Percentiles rank a stretch among this genome's conserved stretches.
These are phyloP conservation scores for Brachionus koreanus DNA, from an alignment of 1,140 invertebrate species.

Conservation along the genomic window DNA sequence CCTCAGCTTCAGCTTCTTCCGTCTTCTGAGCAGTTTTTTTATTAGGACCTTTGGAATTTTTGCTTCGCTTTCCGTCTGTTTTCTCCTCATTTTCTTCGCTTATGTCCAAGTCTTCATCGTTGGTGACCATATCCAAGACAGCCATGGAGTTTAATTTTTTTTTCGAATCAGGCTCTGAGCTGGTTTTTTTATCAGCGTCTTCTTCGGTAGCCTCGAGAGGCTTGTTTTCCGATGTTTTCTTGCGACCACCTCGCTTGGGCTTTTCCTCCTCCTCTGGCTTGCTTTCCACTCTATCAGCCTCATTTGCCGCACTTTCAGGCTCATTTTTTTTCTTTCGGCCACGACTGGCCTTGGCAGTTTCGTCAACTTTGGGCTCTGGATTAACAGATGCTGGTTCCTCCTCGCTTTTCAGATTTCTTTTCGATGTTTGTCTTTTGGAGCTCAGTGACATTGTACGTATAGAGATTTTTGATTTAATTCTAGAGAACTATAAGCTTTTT, in stretches of 20 bases:
- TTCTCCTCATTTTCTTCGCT: constrained; percentile 34
- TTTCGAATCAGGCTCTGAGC: neutral
- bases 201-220: neutral
- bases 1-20: neutral
- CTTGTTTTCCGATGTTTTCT: neutral
- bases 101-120: neutral
- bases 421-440: constrained; percentile 10
- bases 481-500: constrained; percentile 4
- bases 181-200: neutral
- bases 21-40: neutral
- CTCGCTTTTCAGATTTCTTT: neutral
- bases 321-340: constrained; percentile 19
- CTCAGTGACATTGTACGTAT: constrained; percentile 1
- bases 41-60: neutral
- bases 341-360: neutral
- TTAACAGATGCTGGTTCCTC: neutral
- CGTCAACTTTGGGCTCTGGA: neutral
- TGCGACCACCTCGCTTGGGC: neutral
- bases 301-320: neutral
- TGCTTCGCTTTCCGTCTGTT: neutral
- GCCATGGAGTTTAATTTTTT: neutral
- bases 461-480: neutral
- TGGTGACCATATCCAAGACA: constrained; percentile 17
- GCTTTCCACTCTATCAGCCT: neutral
- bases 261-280: constrained; percentile 10